Percentiles rank a stretch among this genome's conserved stretches.
phyloP scores from a whole-genome alignment of 2,113 vertebrate genomes.

The Gnathochromis pfefferi region DNA sequence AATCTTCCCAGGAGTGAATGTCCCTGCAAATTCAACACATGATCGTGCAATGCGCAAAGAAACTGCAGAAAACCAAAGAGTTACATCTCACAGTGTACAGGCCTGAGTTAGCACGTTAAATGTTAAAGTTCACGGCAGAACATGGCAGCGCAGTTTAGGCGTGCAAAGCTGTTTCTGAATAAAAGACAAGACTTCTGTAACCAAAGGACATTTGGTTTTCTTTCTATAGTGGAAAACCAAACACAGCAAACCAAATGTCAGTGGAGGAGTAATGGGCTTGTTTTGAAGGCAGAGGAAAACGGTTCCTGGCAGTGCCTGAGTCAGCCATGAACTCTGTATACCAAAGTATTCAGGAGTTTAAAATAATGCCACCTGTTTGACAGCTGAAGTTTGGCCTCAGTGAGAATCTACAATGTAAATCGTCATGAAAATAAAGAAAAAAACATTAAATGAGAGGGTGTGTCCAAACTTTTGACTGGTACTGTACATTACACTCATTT shows the following conservation, averaged over 20 bases:
- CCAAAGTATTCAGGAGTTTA: neutral
- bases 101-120: neutral
- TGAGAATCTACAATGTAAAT: neutral
- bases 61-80: neutral
- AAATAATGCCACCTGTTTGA: neutral
- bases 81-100: neutral
- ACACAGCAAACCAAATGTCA: neutral
- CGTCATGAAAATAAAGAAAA: neutral
- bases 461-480: neutral
- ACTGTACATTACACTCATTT: neutral
- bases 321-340: neutral
- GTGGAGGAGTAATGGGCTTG: neutral
- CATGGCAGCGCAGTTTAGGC: neutral
- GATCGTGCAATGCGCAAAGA: neutral
- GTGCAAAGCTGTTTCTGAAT: neutral
- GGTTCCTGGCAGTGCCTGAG: neutral
- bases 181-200: neutral
- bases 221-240: neutral
- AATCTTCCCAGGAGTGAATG: neutral
- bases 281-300: neutral
- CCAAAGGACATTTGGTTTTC: neutral
- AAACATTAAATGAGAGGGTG: rapidly evolving
- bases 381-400: neutral
- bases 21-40: neutral
- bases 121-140: neutral